phyloP scores from a whole-genome alignment of 2,888 invertebrate genomes.

The Odiellus spinosus region DNA sequence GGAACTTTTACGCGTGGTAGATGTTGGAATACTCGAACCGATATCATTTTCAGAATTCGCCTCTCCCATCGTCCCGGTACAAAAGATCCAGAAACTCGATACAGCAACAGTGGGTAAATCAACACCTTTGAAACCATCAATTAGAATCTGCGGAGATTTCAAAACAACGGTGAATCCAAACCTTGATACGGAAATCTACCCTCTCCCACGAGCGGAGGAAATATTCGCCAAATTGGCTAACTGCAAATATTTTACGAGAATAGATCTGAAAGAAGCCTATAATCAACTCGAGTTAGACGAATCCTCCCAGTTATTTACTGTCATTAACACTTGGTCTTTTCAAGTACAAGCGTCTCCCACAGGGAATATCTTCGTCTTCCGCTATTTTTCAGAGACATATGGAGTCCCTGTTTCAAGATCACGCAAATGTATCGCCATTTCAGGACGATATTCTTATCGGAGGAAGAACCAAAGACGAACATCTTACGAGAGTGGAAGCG shows the following conservation, averaged over 20 bases:
- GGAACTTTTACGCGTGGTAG: no score
- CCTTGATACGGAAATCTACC: conserved; percentile 23
- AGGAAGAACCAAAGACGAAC: no score
- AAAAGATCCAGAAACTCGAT: conserved; percentile 19
- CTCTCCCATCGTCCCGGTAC: conserved; percentile 27
- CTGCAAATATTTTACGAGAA: conserved; percentile 25
- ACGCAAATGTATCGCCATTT: no score
- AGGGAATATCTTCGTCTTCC: conserved; percentile 28
- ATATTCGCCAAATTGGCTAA: conserved; percentile 19
- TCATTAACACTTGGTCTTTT: conserved; percentile 24
- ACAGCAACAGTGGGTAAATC: no score
- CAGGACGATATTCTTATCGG: no score
- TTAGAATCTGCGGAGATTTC: conserved; percentile 27
- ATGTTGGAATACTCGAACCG: no score
- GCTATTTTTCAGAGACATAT: conserved; percentile 17
- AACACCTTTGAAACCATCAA: no score
- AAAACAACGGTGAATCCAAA: conserved; percentile 21
- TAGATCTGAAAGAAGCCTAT: conserved; percentile 27
- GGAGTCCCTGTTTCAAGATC: no score
- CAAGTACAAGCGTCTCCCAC: conserved; percentile 22
- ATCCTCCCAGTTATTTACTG: conserved; percentile 20
- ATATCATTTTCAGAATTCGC: conserved; percentile 7
- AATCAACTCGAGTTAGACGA: conserved; percentile 26
- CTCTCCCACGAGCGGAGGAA: conserved; percentile 20
- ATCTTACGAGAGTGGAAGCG: no score